Evolutionary conservation across 1,140 invertebrate species (phyloP), one percentile per base, ranked within the genome.

Genomic region (Pygmarrhopalites habei): DNA sequence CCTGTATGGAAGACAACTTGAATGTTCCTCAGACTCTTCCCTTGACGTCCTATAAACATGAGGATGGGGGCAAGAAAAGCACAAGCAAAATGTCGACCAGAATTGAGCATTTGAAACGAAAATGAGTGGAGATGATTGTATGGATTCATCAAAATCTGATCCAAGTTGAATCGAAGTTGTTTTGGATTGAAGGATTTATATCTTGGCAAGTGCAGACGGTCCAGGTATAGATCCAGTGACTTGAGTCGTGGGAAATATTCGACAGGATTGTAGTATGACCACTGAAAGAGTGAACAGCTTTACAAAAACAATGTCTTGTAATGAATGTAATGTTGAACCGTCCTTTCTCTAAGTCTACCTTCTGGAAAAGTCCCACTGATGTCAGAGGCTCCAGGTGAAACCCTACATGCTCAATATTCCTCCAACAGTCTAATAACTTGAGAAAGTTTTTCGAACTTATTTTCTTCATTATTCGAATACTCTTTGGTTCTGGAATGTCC

Each of bases 61-160:
- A 63, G 30, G 43, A 63, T 41, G 15, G 61, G 61, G 14, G 61
- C 55, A 17, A 63, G 26, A 43, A 63, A 63, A 15, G 53, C 61
- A 35, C 61, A 63, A 1, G 53, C 39, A 21, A 32, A 57, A 29
- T 58, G 55, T 14, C 55, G 41, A 1, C 61, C 61, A 21, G 47
- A 17, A 35, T 63, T 57, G 0, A 63, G n/a, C 44, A 63, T 58
- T 25, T 52, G 53, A 55, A 49, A 63, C 4, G 32, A 43, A 2
- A 63, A 23, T 0, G 3, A 29, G n/a, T 17, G 0, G 7, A 63
- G n/a, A 39, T 51, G 28, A 12, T 19, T 21, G 19, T 58, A 63
- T 7, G 53, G 53, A 23, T 49, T 57, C 21, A 58, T 3, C n/a
- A 63, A 43, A 12, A 63, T 28, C 15, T 28, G 17, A 29, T 63